Base-by-base conservation (phyloP, 2,888 invertebrate species). In the Pharmacophagus antenor region DNA sequence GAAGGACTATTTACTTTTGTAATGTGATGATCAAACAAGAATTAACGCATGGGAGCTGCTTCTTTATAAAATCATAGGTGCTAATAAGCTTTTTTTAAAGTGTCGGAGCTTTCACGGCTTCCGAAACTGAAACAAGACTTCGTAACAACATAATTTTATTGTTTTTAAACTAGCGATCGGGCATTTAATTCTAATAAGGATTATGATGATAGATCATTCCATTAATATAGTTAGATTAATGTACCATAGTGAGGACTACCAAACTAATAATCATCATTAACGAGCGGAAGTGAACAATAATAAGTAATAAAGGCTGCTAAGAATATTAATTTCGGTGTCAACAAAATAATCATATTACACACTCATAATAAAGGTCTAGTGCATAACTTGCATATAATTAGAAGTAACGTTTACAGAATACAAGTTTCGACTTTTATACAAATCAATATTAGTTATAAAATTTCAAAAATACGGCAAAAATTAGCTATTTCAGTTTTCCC, bases 311-410 rank as follows among this genome's bases (percentile, higher is more conserved):
- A 37, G 23, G 18, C 37, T 37, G 20, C 47, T 52, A 37, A 52
- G 37, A 52, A 46, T 37, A 55, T 18, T 59, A 54, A 59, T 55
- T 49, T 50, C 31, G 50, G n/a, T 47, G 46, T 46, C 59, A 55
- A 46, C 20, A n/a, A 51, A 37, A 50, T 15, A 25, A 27, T 59
- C 22, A n/a, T 31, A 21, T 31, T 41, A 52, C 17, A 25, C 44
- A 23, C n/a, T 23, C 10, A 44, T 5, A 10, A 44, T 44, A 37
- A 3, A 3, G 15, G 15, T 12, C 31, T 27, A 1, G 10, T 10
- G 27, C 10, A 27, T 10, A 27, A 27, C 3, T n/a, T 4, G 37
- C 2, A n/a, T n/a, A n/a, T 37, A 4, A 37, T 15, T 37, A n/a
- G 15, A n/a, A 37, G n/a, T n/a, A 37, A 4, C 15, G n/a, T n/a